phyloP scores from a whole-genome alignment of 2,888 invertebrate species.

The Petrolisthes cinctipes region DNA sequence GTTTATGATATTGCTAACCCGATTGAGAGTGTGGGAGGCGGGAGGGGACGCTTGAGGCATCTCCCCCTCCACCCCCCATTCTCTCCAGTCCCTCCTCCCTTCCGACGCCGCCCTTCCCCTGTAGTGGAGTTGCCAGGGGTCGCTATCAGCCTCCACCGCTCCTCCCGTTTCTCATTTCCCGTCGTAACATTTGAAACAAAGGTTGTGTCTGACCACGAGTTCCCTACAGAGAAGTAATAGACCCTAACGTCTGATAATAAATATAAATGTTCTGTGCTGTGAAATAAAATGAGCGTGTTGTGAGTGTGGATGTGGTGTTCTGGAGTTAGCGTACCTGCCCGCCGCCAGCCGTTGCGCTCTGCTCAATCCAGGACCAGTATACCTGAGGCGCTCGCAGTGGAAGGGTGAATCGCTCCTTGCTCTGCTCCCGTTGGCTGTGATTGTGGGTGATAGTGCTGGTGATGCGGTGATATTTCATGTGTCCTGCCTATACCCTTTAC shows the following conservation, averaged over 20 bases:
- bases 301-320: slow-evolving; percentile 16
- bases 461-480: slow-evolving; percentile 33
- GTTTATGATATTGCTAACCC: slow-evolving; percentile 26
- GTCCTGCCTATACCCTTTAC: not conserved
- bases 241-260: not conserved
- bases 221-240: not conserved
- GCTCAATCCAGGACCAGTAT: slow-evolving; percentile 37
- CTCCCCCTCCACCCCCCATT: not conserved
- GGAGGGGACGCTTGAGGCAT: slow-evolving; percentile 34
- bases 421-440: slow-evolving; percentile 31
- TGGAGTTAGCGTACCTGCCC: slow-evolving; percentile 27
- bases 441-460: slow-evolving; percentile 34
- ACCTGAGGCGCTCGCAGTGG: slow-evolving; percentile 43
- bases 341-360: slow-evolving; percentile 32
- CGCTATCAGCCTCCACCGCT: not conserved
- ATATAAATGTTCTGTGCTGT: not conserved
- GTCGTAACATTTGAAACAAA: not conserved
- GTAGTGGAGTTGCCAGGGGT: slow-evolving; percentile 17
- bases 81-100: slow-evolving; percentile 10
- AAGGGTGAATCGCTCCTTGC: slow-evolving; percentile 23
- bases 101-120: slow-evolving; percentile 12
- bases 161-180: not conserved
- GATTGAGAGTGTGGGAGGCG: slow-evolving; percentile 27
- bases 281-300: slow-evolving; percentile 11
- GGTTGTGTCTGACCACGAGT: no score